These are phyloP conservation scores for Julus scandinavius DNA, from an alignment of 2,888 invertebrate genomes.

Conservation along the genomic window DNA sequence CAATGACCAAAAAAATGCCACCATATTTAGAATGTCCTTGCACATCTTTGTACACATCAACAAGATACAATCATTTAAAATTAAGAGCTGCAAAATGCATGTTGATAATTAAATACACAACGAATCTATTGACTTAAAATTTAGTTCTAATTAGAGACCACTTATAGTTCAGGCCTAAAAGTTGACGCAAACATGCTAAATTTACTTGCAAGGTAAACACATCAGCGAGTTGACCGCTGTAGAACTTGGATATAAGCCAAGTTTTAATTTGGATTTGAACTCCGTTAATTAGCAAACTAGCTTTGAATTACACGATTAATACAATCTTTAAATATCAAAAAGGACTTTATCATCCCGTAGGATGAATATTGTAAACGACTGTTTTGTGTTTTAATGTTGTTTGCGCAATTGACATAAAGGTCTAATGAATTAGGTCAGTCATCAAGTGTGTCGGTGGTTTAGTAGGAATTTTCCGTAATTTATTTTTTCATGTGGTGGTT, in stretches of 20 bases:
- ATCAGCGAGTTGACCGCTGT: not conserved
- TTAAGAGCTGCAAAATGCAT: not conserved
- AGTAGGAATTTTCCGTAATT: conserved; percentile 1
- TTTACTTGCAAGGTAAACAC: no score
- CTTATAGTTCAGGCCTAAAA: no score
- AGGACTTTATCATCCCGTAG: no score
- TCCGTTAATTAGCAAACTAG: not conserved
- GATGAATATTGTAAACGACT: no score
- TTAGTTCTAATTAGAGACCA: no score
- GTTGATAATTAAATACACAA: not conserved
- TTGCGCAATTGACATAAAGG: no score
- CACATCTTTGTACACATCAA: not conserved
- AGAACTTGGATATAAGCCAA: not conserved
- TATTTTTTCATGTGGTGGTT: not conserved
- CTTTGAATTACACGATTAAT: not conserved
- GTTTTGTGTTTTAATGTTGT: no score
- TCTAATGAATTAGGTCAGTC: not conserved
- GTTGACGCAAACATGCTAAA: no score
- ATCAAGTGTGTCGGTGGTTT: not conserved
- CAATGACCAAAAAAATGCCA: not conserved
- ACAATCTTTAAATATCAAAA: no score
- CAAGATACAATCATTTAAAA: not conserved
- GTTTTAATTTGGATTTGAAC: not conserved
- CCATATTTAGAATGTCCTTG: not conserved
- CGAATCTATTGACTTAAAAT: not conserved